phyloP scores from a whole-genome alignment of 2,797 vertebrate species.

The Acanthis flammea region DNA sequence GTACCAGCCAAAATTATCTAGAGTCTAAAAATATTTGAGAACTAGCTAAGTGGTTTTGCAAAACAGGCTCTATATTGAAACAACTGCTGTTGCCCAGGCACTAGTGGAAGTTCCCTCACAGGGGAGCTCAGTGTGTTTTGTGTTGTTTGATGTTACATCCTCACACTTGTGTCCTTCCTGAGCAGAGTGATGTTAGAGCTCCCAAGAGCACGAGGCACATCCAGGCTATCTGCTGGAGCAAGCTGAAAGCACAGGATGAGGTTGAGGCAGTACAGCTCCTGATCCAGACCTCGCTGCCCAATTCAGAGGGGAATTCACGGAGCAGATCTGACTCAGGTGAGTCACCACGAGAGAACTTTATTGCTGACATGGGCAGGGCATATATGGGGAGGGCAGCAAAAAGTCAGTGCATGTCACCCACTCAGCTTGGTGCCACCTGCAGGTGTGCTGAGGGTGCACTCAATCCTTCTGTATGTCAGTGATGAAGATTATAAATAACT shows the following conservation, averaged over 20 bases:
- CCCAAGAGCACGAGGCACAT: slow-evolving; percentile 86
- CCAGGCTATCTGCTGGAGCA: slow-evolving; percentile 82
- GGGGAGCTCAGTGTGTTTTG: neutral
- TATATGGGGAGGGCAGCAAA: neutral
- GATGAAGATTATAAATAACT: neutral
- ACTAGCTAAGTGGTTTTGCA: neutral
- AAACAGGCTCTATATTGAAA: neutral
- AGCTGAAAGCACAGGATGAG: slow-evolving; percentile 78
- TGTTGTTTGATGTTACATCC: neutral
- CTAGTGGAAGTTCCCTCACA: neutral
- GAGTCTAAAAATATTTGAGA: slow-evolving; percentile 47
- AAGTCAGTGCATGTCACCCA: neutral
- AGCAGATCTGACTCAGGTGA: slow-evolving; percentile 85
- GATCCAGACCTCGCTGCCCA: slow-evolving; percentile 80
- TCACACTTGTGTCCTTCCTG: neutral
- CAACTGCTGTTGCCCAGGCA: neutral
- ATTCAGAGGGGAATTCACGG: slow-evolving; percentile 72
- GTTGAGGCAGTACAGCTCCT: slow-evolving; percentile 88
- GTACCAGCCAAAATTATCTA: slow-evolving; percentile 40
- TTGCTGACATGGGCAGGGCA: neutral
- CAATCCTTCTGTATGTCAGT: neutral
- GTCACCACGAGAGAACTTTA: neutral
- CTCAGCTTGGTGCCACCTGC: neutral
- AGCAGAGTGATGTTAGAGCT: slow-evolving; percentile 88
- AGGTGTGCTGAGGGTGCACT: neutral